Base-by-base conservation (phyloP, 2,113 vertebrate species). In the Sceloporus undulatus region DNA sequence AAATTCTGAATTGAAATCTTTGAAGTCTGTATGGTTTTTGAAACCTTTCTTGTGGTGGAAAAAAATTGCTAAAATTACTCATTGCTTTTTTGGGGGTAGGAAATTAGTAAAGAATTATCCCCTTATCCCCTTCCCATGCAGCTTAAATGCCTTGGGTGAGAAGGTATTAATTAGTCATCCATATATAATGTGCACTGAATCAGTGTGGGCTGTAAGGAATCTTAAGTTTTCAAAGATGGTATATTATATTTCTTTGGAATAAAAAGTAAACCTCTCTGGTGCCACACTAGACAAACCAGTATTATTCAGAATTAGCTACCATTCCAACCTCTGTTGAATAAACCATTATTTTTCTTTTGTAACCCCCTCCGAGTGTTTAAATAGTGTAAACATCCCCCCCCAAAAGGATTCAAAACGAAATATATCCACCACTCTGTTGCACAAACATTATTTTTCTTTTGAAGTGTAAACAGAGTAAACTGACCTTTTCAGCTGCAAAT, bases 401-500 rank as follows among this genome's bases (percentile, higher is more conserved):
- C n/a, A 87, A 87, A 83, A 89, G n/a, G 56, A 87, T 79, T 80
- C 13, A 27, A 70, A 81, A 84, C 7, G 68, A 80, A 25, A 54
- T 18, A 80, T 3, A 25, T 82, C 88, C 1, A 13, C 29, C 86
- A 59, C 56, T n/a, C 14, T 6, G 14, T 68, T 38, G 75, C 19
- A 68, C 19, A 59, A 52, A 14, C 52, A 4, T 91, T 88, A 85
- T 29, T 2, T 76, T 21, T 19, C 74, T 73, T 56, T 29, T 89
- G 54, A 27, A 77, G 42, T 59, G 4, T 21, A 48, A 1, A 48
- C 78, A 89, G 23, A 27, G 40, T 0, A 14, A 9, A 29, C 92
- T 94, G 81, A 98, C 98, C 98, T 98, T 93, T 97, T 97, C 87
- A 98, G 97, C 0, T 98, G 97, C 2, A 97, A 97, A 95, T 98